Conservation (phyloP, 1,140 invertebrate species). For the Uloborus diversus region DNA sequence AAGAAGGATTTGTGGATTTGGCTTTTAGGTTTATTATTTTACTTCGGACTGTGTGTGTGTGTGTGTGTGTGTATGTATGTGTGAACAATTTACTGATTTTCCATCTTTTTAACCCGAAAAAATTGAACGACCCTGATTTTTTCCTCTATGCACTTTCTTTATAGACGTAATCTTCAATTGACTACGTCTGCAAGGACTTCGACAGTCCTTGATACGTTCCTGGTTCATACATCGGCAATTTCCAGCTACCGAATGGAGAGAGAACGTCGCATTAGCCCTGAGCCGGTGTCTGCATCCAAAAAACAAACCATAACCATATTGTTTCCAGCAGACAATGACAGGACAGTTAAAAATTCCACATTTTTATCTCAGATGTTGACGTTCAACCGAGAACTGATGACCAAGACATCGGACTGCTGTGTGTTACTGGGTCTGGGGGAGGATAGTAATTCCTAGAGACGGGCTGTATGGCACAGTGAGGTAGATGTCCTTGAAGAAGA, state of each 20-base stretch:
- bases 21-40: no score
- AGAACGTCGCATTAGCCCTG: conserved; percentile 52
- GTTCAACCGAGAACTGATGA: conserved; percentile 43
- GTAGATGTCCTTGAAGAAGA: conserved; percentile 68
- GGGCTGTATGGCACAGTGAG: conserved; percentile 27
- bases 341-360: conserved; percentile 21
- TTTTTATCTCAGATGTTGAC: neutral
- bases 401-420: conserved; percentile 3
- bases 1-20: no score
- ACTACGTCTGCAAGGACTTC: no score
- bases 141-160: no score
- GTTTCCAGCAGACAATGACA: conserved; percentile 53
- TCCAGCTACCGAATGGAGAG: conserved; percentile 5
- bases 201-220: no score
- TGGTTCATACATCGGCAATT: neutral
- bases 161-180: no score
- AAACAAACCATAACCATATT: conserved; percentile 55
- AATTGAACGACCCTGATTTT: no score
- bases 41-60: no score
- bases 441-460: neutral
- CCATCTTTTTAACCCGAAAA: no score
- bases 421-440: neutral
- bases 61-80: no score
- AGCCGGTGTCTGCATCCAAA: conserved; percentile 55
- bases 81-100: no score